These are phyloP conservation scores for Fabriciana adippe DNA, from an alignment of 2,888 invertebrate genomes.

Conservation along the genomic window DNA sequence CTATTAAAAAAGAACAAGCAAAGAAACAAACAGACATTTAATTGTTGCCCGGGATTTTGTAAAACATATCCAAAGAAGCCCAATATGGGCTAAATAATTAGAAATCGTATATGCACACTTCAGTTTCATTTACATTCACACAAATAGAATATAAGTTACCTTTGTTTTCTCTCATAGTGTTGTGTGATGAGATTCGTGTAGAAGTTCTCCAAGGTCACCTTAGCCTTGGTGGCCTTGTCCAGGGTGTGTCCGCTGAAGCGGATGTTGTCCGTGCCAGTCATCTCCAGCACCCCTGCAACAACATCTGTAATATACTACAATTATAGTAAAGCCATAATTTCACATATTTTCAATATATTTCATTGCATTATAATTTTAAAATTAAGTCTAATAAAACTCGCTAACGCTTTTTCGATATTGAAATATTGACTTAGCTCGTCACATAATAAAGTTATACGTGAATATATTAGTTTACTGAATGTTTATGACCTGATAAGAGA, in stretches of 20 bases:
- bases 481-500: not conserved
- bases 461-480: no score
- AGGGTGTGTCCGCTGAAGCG: constrained; percentile 98
- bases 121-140: not conserved
- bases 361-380: no score
- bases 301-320: constrained; percentile 29
- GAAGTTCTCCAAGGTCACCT: constrained; percentile 99
- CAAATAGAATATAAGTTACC: constrained; percentile 71
- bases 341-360: no score
- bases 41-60: no score
- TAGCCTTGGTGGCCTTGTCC: constrained; percentile 99
- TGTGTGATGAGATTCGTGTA: constrained; percentile 99
- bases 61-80: no score
- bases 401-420: no score
- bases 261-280: constrained; percentile 92
- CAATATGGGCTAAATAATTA: not conserved
- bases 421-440: no score
- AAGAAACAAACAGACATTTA: no score
- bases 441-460: no score
- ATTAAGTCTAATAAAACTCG: no score
- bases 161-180: constrained; percentile 98
- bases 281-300: constrained; percentile 89
- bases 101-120: not conserved
- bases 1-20: no score
- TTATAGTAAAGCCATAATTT: not conserved